Percentiles rank a stretch among this genome's conserved stretches.
phyloP scores from a whole-genome alignment of 1,140 invertebrate genomes.

The Eciton burchellii region DNA sequence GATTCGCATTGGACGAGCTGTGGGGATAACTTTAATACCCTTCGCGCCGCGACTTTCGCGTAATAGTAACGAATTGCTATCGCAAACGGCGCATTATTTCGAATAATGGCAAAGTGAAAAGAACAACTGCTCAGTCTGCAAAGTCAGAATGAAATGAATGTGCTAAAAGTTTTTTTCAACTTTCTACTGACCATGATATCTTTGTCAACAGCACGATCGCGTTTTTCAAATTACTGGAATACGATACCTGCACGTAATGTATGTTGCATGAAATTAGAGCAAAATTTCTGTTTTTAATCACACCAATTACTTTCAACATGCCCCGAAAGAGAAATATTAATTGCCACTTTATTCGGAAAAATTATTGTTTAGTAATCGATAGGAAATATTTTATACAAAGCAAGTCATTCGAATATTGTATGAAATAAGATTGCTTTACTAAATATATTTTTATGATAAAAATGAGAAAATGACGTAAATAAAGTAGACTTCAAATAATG shows the following conservation, averaged over 20 bases:
- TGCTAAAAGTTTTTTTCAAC: neutral
- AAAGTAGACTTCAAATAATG: neutral
- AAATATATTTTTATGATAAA: neutral
- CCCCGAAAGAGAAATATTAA: neutral
- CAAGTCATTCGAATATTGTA: too few species aligned
- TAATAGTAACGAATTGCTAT: slow-evolving; percentile 48
- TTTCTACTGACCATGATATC: neutral
- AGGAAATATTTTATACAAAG: neutral
- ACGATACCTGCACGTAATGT: neutral
- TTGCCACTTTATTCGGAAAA: neutral
- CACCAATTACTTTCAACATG: neutral
- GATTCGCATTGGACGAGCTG: slow-evolving; percentile 32
- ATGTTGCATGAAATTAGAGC: neutral
- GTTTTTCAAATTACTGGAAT: neutral
- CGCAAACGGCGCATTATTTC: slow-evolving; percentile 29
- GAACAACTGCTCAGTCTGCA: neutral
- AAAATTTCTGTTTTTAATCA: neutral
- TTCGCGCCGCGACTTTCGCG: slow-evolving; percentile 24
- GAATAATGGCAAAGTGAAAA: slow-evolving; percentile 24
- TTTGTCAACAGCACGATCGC: neutral
- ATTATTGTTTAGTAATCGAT: too few species aligned
- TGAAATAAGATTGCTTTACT: too few species aligned
- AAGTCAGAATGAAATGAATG: slow-evolving; percentile 13
- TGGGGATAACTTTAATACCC: slow-evolving; percentile 40
- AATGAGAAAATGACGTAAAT: neutral